phyloP scores from a whole-genome alignment of 2,797 vertebrate genomes.

The Pterois miles region DNA sequence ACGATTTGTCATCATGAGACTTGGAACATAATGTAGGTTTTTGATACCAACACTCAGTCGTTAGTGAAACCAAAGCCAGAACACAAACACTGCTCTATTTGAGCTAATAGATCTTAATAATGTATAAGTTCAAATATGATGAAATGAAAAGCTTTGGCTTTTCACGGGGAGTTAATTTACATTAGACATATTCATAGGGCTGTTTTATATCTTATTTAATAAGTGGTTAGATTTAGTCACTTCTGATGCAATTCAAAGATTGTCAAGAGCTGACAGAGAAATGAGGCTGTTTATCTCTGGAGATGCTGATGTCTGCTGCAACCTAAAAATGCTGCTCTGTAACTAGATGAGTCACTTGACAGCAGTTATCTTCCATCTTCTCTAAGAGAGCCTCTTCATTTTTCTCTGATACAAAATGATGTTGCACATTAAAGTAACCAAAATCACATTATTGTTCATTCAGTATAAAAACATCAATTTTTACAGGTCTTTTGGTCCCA shows the following conservation, averaged over 20 bases:
- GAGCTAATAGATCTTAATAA: background rate
- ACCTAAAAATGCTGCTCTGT: slow-evolving; percentile 1
- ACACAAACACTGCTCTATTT: background rate
- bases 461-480: background rate
- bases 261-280: slow-evolving; percentile 4
- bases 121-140: background rate
- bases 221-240: background rate
- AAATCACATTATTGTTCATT: background rate
- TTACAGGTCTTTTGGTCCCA: background rate
- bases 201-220: background rate
- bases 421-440: background rate
- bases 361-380: background rate
- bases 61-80: slow-evolving; percentile 1
- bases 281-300: slow-evolving; percentile 1
- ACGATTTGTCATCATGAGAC: slow-evolving; percentile 41
- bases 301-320: background rate
- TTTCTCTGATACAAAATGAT: background rate
- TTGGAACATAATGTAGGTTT: slow-evolving; percentile 19
- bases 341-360: slow-evolving; percentile 35
- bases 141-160: background rate
- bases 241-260: background rate
- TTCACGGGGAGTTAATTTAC: background rate
- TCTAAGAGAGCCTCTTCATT: slow-evolving; percentile 6
- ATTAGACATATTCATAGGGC: background rate
- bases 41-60: slow-evolving; percentile 21